A percentile compares a stretch with the other conserved stretches of the same genome.
These are phyloP conservation scores for Alouatta palliata DNA, from an alignment of 2,113 vertebrate species.

Conservation along the genomic window DNA sequence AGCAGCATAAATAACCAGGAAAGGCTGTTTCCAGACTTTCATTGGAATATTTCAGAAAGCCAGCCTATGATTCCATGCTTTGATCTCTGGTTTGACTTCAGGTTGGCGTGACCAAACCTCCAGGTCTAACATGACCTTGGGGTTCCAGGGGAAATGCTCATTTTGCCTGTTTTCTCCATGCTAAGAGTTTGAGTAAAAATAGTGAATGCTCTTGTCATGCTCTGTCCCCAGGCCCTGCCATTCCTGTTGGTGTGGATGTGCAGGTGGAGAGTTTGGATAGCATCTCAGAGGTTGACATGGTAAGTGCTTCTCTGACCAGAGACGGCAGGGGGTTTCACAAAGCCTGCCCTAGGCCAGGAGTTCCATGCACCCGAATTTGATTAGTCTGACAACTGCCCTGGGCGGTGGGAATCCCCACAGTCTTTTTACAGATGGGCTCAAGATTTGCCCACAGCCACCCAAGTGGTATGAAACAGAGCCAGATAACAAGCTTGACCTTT, in stretches of 20 bases:
- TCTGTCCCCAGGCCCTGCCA: slow-evolving; percentile 89
- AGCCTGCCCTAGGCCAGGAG: not conserved
- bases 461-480: not conserved
- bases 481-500: not conserved
- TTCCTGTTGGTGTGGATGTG: slow-evolving; percentile 96
- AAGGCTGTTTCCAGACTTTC: not conserved
- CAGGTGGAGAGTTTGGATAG: slow-evolving; percentile 97
- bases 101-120: not conserved
- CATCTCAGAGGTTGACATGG: slow-evolving; percentile 99
- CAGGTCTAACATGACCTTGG: not conserved
- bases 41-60: not conserved
- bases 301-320: slow-evolving; percentile 59
- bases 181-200: not conserved
- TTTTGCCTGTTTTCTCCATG: not conserved
- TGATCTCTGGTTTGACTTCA: not conserved
- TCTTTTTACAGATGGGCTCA: not conserved
- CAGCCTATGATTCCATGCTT: not conserved
- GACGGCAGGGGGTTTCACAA: rapidly evolving
- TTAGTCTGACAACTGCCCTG: not conserved
- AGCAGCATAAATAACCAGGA: not conserved
- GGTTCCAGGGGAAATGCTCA: not conserved
- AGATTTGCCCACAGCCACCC: not conserved
- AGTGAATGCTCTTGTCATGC: not conserved
- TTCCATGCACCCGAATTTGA: not conserved
- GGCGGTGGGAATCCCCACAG: not conserved